Evolutionary conservation across 1,140 invertebrate species (phyloP).

Genomic region (Augochlora pura): DNA sequence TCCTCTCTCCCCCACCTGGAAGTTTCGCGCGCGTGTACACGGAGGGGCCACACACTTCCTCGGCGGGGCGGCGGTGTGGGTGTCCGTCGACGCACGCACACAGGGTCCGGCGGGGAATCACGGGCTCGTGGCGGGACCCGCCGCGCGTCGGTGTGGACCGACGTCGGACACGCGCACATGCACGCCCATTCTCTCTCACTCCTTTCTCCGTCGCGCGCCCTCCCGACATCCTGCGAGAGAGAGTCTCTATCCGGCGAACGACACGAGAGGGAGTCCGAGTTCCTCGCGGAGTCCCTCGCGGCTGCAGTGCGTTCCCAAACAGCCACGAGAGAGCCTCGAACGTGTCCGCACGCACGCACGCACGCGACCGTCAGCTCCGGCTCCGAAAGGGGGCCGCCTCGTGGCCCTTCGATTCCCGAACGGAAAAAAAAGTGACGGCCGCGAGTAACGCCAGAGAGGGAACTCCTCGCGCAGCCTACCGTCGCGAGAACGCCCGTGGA

Average conservation of each 20-base stretch:
- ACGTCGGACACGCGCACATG: background rate
- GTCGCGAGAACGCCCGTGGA: too few species aligned
- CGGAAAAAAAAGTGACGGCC: too few species aligned
- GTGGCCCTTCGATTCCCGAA: too few species aligned
- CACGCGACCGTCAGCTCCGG: background rate
- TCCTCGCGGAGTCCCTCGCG: conserved; percentile 59
- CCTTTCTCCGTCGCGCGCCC: conserved; percentile 17
- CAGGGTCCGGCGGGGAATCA: background rate
- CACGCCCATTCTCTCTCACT: conserved; percentile 1
- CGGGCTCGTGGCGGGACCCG: background rate
- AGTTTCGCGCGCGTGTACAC: background rate
- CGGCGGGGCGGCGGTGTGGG: too few species aligned
- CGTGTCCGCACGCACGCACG: conserved; percentile 46
- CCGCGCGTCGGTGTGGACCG: too few species aligned
- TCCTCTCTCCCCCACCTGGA: too few species aligned
- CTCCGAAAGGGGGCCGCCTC: too few species aligned
- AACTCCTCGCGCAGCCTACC: too few species aligned
- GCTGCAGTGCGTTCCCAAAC: conserved; percentile 66
- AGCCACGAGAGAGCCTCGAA: conserved; percentile 63
- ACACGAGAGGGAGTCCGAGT: conserved; percentile 65
- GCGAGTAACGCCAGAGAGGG: too few species aligned
- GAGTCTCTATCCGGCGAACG: conserved; percentile 56
- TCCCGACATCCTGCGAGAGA: conserved; percentile 60
- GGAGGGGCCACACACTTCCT: background rate
- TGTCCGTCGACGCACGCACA: background rate